Evolutionary conservation across 2,797 vertebrate genomes (phyloP).

Genomic region (Pangasius djambal): DNA sequence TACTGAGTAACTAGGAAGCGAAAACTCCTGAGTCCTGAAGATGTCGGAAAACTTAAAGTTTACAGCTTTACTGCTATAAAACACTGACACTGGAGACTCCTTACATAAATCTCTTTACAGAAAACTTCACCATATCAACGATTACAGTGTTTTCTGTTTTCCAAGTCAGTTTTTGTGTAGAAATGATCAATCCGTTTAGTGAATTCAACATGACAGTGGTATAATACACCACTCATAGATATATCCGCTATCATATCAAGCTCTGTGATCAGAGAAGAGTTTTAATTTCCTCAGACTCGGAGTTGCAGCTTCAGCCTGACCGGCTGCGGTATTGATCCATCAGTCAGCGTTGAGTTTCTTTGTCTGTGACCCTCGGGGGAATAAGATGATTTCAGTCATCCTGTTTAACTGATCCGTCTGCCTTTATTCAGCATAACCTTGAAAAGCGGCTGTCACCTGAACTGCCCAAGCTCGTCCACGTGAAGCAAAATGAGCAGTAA

Average conservation of each 20-base stretch:
- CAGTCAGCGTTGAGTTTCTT: constrained; percentile 56
- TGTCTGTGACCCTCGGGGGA: constrained; percentile 48
- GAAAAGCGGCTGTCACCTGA: constrained; percentile 56
- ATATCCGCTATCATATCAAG: too few relatives aligned
- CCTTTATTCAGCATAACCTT: constrained; percentile 53
- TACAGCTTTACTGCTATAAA: not conserved
- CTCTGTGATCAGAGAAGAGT: not conserved
- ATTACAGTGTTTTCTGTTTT: not conserved
- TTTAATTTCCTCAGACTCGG: constrained; percentile 7
- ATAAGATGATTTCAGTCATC: constrained; percentile 50
- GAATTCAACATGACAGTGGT: not conserved
- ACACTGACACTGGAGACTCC: not conserved
- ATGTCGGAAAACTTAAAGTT: not conserved
- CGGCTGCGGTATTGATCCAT: constrained; percentile 49
- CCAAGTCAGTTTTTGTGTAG: not conserved
- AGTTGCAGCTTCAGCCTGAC: constrained; percentile 25
- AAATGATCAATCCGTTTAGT: not conserved
- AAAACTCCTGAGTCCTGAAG: too few relatives aligned
- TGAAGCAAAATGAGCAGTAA: constrained; percentile 20
- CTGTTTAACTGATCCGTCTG: constrained; percentile 54
- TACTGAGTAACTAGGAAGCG: too few relatives aligned
- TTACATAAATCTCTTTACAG: not conserved
- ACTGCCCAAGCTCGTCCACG: constrained; percentile 11
- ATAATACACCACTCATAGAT: not conserved
- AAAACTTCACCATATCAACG: too few relatives aligned